phyloP scores from a whole-genome alignment of 2,888 invertebrate species.

The Micoletzkya japonica region DNA sequence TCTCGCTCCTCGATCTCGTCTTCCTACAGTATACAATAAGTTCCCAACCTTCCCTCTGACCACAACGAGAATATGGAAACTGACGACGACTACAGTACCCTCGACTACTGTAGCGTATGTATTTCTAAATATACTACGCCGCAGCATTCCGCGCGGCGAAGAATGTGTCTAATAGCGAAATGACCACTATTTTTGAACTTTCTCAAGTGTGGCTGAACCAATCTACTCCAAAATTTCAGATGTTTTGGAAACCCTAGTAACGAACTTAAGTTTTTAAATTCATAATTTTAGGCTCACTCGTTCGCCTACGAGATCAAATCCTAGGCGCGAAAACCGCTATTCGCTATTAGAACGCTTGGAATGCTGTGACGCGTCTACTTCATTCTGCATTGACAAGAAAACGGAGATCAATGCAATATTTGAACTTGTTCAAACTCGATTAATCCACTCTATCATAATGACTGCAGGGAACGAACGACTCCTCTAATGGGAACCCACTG shows the following conservation, averaged over 20 bases:
- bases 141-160: too few relatives aligned
- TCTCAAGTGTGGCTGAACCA: too few relatives aligned
- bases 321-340: neutral
- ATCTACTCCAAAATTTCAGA: too few relatives aligned
- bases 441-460: neutral
- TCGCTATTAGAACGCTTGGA: neutral
- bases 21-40: neutral
- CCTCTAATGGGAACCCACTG: slow-evolving; percentile 20
- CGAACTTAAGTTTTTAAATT: too few relatives aligned
- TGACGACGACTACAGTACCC: neutral
- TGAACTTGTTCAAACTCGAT: neutral
- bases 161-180: too few relatives aligned
- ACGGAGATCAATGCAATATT: neutral
- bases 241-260: too few relatives aligned
- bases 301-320: neutral
- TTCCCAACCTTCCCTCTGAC: neutral
- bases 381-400: neutral
- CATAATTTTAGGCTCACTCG: too few relatives aligned
- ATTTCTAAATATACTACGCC: neutral
- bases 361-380: too few relatives aligned
- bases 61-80: neutral
- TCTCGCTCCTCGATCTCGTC: neutral
- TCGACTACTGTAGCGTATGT: neutral
- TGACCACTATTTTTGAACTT: too few relatives aligned
- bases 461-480: slow-evolving; percentile 10